These are phyloP conservation scores for Blomia tropicalis DNA, from an alignment of 2,888 invertebrate genomes.

Conservation along the genomic window DNA sequence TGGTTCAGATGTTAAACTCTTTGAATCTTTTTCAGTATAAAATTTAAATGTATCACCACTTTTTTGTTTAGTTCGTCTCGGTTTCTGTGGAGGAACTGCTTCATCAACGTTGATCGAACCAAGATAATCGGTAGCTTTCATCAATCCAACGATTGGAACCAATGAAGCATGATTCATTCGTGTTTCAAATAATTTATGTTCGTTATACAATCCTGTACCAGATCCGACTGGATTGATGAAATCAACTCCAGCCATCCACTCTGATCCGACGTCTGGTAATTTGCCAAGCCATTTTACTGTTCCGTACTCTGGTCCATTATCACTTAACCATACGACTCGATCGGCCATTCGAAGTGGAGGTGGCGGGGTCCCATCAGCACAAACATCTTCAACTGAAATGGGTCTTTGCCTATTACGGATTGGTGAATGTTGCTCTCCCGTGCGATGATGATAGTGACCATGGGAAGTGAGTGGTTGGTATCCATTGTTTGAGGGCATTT, in stretches of 20 bases:
- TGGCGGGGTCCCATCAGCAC: slow-evolving; percentile 20
- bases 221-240: slow-evolving; percentile 42
- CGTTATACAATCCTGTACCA: slow-evolving; percentile 42
- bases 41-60: not conserved
- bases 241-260: slow-evolving; percentile 42
- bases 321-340: slow-evolving; percentile 42
- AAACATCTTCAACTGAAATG: slow-evolving; percentile 15
- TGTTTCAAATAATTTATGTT: slow-evolving; percentile 39
- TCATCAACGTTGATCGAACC: slow-evolving; percentile 17
- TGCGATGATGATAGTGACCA: not conserved
- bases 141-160: slow-evolving; percentile 39
- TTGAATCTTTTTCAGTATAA: slow-evolving; percentile 7
- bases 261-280: slow-evolving; percentile 36
- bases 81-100: slow-evolving; percentile 17
- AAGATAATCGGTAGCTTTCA: slow-evolving; percentile 38
- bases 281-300: slow-evolving; percentile 41
- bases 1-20: no score
- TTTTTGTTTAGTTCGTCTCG: slow-evolving; percentile 23
- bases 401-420: slow-evolving; percentile 3
- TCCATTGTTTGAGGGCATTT: slow-evolving; percentile 15
- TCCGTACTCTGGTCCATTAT: slow-evolving; percentile 40
- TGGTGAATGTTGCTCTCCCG: not conserved
- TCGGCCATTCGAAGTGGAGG: slow-evolving; percentile 37
- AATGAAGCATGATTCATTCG: slow-evolving; percentile 40
- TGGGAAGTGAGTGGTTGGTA: not conserved